phyloP scores from a whole-genome alignment of 1,140 invertebrate genomes.

The Colletes gigas region DNA sequence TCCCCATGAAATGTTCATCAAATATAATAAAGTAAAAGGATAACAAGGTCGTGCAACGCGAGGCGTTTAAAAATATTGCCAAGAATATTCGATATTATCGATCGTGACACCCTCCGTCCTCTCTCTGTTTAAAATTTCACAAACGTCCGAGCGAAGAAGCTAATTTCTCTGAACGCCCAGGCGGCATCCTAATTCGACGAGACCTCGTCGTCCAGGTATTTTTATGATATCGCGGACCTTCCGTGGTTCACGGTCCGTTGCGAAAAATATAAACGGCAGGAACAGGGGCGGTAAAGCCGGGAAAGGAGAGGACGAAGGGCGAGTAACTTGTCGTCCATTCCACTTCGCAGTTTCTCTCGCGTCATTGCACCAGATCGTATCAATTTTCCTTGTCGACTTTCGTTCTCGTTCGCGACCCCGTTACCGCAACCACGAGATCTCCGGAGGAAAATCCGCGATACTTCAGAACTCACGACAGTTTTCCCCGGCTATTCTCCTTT shows the following conservation, averaged over 20 bases:
- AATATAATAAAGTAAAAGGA: too few species aligned
- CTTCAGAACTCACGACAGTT: slow-evolving; percentile 23
- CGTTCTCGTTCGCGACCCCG: slow-evolving; percentile 43
- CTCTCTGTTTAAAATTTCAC: too few species aligned
- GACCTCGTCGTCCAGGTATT: neutral
- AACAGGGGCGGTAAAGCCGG: neutral
- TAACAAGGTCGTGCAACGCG: too few species aligned
- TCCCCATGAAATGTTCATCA: too few species aligned
- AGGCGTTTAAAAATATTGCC: too few species aligned
- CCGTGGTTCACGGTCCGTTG: neutral
- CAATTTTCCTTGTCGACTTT: slow-evolving; percentile 58
- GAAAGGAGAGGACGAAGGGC: neutral
- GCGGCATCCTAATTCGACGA: neutral
- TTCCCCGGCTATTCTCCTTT: neutral
- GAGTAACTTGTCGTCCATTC: slow-evolving; percentile 35
- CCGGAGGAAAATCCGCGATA: slow-evolving; percentile 31
- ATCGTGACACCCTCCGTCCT: too few species aligned
- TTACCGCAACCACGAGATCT: slow-evolving; percentile 38
- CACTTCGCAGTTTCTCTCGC: slow-evolving; percentile 59
- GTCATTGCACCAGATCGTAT: slow-evolving; percentile 62
- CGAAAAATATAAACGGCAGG: slow-evolving; percentile 4
- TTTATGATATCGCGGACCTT: neutral
- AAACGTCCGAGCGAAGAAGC: too few species aligned
- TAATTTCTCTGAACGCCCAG: neutral
- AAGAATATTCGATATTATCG: too few species aligned